These are phyloP conservation scores for Trachythela sp. DNA, from an alignment of 64 coral and sea anemone genomes.

Conservation along the genomic window DNA sequence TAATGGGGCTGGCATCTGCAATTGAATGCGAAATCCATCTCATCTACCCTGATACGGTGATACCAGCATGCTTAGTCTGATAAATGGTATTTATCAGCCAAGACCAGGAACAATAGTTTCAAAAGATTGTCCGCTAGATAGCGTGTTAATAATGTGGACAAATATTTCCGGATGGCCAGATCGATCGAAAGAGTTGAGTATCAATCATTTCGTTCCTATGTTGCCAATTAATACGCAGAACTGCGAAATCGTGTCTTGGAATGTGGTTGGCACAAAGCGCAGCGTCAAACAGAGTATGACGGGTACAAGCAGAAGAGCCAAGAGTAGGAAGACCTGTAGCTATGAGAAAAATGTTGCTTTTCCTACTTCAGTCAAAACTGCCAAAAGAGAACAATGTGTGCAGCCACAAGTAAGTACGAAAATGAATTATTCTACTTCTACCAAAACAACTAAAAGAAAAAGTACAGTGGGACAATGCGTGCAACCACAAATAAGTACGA, in stretches of 20 bases:
- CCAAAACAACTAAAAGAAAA: too few relatives aligned
- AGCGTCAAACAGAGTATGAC: too few relatives aligned
- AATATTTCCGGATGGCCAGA: neutral
- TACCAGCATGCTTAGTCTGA: neutral
- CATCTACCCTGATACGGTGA: neutral
- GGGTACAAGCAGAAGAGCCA: too few relatives aligned
- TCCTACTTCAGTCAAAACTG: neutral
- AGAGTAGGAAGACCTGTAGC: too few relatives aligned
- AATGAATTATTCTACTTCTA: too few relatives aligned
- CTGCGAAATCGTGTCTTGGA: neutral
- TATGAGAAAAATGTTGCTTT: too few relatives aligned
- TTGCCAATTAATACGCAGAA: neutral
- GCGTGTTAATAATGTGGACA: neutral
- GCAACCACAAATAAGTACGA: too few relatives aligned
- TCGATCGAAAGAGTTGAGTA: neutral
- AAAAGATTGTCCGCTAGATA: neutral
- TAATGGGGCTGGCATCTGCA: neutral
- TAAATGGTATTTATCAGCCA: neutral
- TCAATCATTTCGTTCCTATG: neutral
- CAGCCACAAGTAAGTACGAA: neutral
- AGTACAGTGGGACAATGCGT: too few relatives aligned
- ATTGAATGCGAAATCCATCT: neutral
- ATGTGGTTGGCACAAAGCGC: too few relatives aligned
- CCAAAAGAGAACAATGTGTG: neutral
- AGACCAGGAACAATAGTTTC: neutral